Percentiles rank a stretch among this genome's conserved stretches.
These are phyloP conservation scores for Molorchus minor DNA, from an alignment of 2,888 invertebrate species.

Conservation along the genomic window DNA sequence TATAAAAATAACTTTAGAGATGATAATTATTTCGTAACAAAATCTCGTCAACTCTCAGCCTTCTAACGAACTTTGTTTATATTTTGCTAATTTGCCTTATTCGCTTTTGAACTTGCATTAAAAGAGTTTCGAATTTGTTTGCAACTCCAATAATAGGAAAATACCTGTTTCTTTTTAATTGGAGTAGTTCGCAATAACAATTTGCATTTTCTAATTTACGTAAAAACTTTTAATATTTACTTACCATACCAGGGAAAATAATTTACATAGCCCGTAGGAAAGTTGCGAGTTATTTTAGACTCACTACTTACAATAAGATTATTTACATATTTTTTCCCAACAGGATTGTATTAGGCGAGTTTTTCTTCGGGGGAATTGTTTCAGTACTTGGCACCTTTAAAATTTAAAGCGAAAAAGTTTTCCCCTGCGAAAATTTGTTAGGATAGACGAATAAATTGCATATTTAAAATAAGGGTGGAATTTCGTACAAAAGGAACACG, in stretches of 20 bases:
- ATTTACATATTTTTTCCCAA: slow-evolving; percentile 41
- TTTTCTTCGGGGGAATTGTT: slow-evolving; percentile 27
- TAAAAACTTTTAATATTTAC: slow-evolving; percentile 45
- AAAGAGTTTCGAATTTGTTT: slow-evolving; percentile 31
- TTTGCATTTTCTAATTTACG: slow-evolving; percentile 45
- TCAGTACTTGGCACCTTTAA: slow-evolving; percentile 26
- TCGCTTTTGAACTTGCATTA: neutral
- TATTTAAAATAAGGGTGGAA: slow-evolving; percentile 5
- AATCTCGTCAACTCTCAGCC: no score
- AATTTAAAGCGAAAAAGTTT: slow-evolving; percentile 30
- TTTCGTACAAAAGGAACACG: neutral
- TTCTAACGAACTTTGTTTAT: slow-evolving; percentile 1
- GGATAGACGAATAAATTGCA: slow-evolving; percentile 22
- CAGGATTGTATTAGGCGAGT: slow-evolving; percentile 36
- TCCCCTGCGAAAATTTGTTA: slow-evolving; percentile 17
- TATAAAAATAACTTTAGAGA: no score
- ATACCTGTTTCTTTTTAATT: slow-evolving; percentile 29
- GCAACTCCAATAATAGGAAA: slow-evolving; percentile 35
- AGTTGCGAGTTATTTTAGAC: slow-evolving; percentile 40
- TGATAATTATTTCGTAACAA: no score
- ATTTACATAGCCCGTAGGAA: slow-evolving; percentile 45
- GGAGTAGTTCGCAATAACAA: slow-evolving; percentile 39
- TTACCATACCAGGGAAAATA: slow-evolving; percentile 41
- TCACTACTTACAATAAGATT: slow-evolving; percentile 44
- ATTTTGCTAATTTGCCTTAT: slow-evolving; percentile 6